Evolutionary conservation across 2,888 invertebrate species (phyloP).

Genomic region (Lithosia quadra): DNA sequence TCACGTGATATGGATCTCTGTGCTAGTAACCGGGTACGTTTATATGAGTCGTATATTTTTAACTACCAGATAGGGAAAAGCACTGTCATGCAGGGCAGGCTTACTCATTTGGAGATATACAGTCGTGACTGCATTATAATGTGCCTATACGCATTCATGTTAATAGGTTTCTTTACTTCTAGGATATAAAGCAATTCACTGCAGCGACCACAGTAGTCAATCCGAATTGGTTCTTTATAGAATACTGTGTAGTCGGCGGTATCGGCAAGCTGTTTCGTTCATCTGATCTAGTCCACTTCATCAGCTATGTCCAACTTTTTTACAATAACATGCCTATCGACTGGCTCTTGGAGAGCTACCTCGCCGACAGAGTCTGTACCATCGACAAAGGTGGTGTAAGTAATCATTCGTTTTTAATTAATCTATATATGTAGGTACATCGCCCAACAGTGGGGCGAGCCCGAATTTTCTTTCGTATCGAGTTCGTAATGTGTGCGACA

Average conservation of each 20-base stretch:
- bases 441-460: too few species aligned
- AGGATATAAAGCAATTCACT: constrained; percentile 73
- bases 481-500: too few species aligned
- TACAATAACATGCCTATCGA: constrained; percentile 98
- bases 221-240: constrained; percentile 96
- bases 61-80: background rate
- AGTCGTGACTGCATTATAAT: background rate
- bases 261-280: constrained; percentile 98
- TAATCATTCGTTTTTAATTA: constrained; percentile 42
- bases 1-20: too few species aligned
- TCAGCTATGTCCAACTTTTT: constrained; percentile 98
- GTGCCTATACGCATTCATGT: background rate
- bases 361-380: constrained; percentile 96
- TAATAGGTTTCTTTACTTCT: constrained; percentile 29
- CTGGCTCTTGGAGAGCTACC: constrained; percentile 96
- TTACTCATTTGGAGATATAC: background rate
- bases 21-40: too few species aligned
- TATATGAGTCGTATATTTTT: too few species aligned
- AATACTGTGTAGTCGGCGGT: constrained; percentile 97
- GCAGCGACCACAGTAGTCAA: constrained; percentile 48
- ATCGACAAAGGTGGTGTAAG: constrained; percentile 91
- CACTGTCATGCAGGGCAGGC: background rate
- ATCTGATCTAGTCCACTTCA: constrained; percentile 93
- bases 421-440: background rate
- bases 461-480: too few species aligned